Evolutionary conservation across 1,140 invertebrate genomes (phyloP).

Genomic region (Acromyrmex echinatior): DNA sequence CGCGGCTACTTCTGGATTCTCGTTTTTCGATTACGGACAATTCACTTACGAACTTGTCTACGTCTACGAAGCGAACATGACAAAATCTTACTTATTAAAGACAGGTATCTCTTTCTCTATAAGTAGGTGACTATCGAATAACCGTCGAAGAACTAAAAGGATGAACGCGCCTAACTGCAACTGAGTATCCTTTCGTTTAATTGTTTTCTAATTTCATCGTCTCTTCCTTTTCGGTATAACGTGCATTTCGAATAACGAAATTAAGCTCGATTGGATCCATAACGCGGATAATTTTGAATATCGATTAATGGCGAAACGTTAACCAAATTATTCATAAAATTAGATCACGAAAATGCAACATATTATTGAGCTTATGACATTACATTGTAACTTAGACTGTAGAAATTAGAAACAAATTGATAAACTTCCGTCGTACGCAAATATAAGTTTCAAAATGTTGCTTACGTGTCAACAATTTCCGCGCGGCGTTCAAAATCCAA

Average conservation of each 20-base stretch:
- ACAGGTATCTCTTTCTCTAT: constrained; percentile 56
- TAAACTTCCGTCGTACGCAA: constrained; percentile 27
- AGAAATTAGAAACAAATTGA: constrained; percentile 7
- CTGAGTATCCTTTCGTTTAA: constrained; percentile 29
- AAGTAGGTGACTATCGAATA: constrained; percentile 52
- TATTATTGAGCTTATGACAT: constrained; percentile 11
- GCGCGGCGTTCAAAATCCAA: constrained; percentile 26
- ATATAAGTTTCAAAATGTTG: constrained; percentile 12
- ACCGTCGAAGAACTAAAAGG: constrained; percentile 58
- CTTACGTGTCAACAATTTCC: neutral
- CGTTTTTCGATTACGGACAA: constrained; percentile 35
- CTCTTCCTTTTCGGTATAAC: neutral
- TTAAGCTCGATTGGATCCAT: neutral
- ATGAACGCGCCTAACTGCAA: constrained; percentile 44
- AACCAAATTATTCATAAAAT: neutral
- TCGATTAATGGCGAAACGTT: neutral
- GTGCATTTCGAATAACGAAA: constrained; percentile 8
- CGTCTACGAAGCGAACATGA: constrained; percentile 74
- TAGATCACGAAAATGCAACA: neutral
- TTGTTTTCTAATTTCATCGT: neutral
- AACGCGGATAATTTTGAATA: constrained; percentile 13
- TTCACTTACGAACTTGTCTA: constrained; percentile 57
- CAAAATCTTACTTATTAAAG: constrained; percentile 75
- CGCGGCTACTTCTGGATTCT: constrained; percentile 65
- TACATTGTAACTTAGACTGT: neutral